Percentiles rank a stretch among this genome's conserved stretches.
Conservation (phyloP, 2,113 vertebrate genomes). For the Hiodon alosoides region DNA sequence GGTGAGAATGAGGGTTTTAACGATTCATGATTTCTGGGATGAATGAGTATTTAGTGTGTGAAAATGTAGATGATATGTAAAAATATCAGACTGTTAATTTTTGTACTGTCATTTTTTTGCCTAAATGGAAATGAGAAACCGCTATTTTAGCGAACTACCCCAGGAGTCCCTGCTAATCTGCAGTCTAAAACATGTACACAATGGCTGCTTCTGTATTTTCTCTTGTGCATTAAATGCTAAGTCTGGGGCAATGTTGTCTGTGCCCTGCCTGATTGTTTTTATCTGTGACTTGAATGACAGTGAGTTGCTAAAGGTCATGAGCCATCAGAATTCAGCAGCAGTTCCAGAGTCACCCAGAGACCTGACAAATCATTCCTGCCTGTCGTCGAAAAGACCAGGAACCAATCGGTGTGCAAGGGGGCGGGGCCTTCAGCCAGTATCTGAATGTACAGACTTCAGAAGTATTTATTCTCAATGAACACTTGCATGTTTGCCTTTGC, state of each 20-base stretch:
- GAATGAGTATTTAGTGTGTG: no score
- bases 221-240: slow-evolving; percentile 1
- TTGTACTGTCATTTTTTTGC: no score
- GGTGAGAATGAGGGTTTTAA: background rate
- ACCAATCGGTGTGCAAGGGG: slow-evolving; percentile 67
- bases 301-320: slow-evolving; percentile 45
- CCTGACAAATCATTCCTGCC: slow-evolving; percentile 49
- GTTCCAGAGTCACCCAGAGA: slow-evolving; percentile 40
- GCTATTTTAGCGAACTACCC: no score
- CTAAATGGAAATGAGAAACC: no score
- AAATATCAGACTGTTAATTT: no score
- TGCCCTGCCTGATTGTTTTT: background rate
- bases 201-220: background rate
- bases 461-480: slow-evolving; percentile 64
- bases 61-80: no score
- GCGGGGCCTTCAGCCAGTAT: slow-evolving; percentile 63
- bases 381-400: slow-evolving; percentile 51
- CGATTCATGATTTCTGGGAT: no score
- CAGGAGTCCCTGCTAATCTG: no score
- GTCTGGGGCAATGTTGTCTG: background rate
- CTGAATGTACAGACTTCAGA: slow-evolving; percentile 52
- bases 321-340: slow-evolving; percentile 44
- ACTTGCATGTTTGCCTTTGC: slow-evolving; percentile 47
- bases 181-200: background rate
- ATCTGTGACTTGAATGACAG: slow-evolving; percentile 16